Conservation (phyloP, 2,888 invertebrate genomes). For the Crioceris asparagi region DNA sequence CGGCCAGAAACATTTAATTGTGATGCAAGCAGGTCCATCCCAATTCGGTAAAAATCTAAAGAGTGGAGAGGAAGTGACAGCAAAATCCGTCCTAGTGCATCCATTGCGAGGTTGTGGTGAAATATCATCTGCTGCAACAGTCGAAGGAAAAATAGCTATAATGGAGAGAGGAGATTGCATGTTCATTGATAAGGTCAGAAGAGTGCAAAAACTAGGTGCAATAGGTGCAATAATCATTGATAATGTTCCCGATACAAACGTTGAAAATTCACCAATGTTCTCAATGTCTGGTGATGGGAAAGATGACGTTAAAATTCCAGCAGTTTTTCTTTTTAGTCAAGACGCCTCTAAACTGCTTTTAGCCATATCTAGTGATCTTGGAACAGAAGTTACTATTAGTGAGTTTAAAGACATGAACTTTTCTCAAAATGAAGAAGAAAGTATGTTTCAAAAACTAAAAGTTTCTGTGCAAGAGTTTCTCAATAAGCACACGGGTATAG, state of each 20-base stretch:
- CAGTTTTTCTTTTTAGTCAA: slow-evolving; percentile 77
- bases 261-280: slow-evolving; percentile 72
- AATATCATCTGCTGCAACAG: slow-evolving; percentile 46
- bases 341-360: slow-evolving; percentile 62
- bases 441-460: slow-evolving; percentile 37
- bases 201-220: slow-evolving; percentile 68
- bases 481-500: slow-evolving; percentile 35
- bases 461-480: slow-evolving; percentile 38
- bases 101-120: slow-evolving; percentile 61
- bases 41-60: slow-evolving; percentile 77
- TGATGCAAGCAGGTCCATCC: slow-evolving; percentile 72
- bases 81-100: slow-evolving; percentile 50
- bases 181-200: slow-evolving; percentile 76
- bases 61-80: slow-evolving; percentile 53
- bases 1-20: slow-evolving; percentile 26
- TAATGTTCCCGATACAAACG: slow-evolving; percentile 65
- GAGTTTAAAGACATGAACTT: slow-evolving; percentile 31
- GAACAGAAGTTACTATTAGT: slow-evolving; percentile 44
- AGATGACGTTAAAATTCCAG: slow-evolving; percentile 77
- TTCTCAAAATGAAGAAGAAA: slow-evolving; percentile 39
- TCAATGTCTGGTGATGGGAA: slow-evolving; percentile 94
- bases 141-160: slow-evolving; percentile 70
- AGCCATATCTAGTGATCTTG: slow-evolving; percentile 45
- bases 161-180: slow-evolving; percentile 88
- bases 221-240: slow-evolving; percentile 77